A percentile compares a stretch with the other conserved stretches of the same genome.
Evolutionary conservation across 2,888 invertebrate species (phyloP).

Genomic region (Norana najaformis): DNA sequence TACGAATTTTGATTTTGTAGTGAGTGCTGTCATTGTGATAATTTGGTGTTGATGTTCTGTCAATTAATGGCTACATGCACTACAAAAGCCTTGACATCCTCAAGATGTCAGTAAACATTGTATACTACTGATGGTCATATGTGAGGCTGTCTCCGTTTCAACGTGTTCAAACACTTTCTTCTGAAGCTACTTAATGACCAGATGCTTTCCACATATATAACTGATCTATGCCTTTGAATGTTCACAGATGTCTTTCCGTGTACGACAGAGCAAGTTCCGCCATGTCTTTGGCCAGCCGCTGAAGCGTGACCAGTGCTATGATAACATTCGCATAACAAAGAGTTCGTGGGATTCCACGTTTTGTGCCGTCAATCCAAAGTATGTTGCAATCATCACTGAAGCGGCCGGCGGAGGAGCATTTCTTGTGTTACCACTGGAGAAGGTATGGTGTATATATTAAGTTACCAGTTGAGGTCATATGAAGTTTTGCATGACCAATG

Average conservation of each 20-base stretch:
- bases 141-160: not conserved
- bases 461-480: not conserved
- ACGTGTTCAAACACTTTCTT: too few species aligned
- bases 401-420: constrained; percentile 93
- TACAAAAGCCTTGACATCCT: too few species aligned
- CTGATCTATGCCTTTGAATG: not conserved
- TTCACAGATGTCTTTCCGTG: constrained; percentile 60
- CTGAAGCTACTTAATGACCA: too few species aligned
- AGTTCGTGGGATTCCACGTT: constrained; percentile 93
- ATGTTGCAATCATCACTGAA: constrained; percentile 84
- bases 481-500: too few species aligned
- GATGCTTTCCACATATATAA: too few species aligned
- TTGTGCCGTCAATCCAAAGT: constrained; percentile 93
- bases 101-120: too few species aligned
- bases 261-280: constrained; percentile 90
- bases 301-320: constrained; percentile 87
- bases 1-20: too few species aligned
- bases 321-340: constrained; percentile 88
- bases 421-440: constrained; percentile 84
- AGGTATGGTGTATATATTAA: constrained; percentile 70
- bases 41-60: too few species aligned
- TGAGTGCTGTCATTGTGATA: too few species aligned
- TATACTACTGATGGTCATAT: too few species aligned
- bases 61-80: too few species aligned
- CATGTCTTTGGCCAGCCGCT: constrained; percentile 91